Conservation (phyloP, 2,797 vertebrate species). For the Xiphorhynchus erythropygius region DNA sequence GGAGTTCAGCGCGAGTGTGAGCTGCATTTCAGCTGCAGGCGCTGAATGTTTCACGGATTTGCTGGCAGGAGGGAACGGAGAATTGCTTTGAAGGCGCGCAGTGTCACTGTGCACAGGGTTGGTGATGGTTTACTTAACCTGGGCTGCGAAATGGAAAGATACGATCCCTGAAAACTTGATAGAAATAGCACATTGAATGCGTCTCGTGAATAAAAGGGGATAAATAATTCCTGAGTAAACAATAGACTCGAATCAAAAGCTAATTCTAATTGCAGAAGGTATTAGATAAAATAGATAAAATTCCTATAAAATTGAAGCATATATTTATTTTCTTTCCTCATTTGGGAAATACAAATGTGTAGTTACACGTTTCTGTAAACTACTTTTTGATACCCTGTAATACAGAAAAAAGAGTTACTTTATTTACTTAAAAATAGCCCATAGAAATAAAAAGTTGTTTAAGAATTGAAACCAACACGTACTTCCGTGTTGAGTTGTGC, state of each 20-base stretch:
- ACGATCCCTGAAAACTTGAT: background rate
- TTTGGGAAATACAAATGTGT: background rate
- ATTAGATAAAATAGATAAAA: background rate
- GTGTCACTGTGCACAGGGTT: background rate
- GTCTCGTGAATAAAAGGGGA: rapidly evolving
- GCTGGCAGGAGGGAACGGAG: background rate
- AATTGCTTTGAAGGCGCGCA: background rate
- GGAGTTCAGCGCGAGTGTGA: rapidly evolving
- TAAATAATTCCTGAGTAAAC: background rate
- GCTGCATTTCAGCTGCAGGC: rapidly evolving
- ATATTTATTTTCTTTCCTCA: background rate
- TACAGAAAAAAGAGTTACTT: background rate
- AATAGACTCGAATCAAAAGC: background rate
- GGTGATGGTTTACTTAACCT: background rate
- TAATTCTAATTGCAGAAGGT: background rate
- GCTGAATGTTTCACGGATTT: background rate
- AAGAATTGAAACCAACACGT: background rate
- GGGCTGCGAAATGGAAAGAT: background rate
- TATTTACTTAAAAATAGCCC: background rate
- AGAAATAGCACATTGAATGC: background rate
- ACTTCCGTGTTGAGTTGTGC: background rate
- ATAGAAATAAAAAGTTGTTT: background rate
- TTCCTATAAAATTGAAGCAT: background rate
- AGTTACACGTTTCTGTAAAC: background rate
- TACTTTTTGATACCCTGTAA: background rate